Evolutionary conservation across 2,797 vertebrate genomes (phyloP).

Genomic region (Schizothorax lantsangensis): DNA sequence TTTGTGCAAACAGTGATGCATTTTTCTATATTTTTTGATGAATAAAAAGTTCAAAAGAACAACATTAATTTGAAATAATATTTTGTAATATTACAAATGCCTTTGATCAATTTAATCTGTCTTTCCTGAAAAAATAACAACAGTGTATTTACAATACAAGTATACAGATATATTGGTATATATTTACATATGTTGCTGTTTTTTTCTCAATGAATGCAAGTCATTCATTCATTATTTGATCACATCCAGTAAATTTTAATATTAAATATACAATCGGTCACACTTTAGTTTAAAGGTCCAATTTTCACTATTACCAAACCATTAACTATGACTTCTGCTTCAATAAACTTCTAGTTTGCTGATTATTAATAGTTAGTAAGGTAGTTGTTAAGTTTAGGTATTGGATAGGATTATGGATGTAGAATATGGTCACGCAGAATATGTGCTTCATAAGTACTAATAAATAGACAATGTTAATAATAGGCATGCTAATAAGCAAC

Average conservation of each 20-base stretch:
- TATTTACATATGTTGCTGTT: no score
- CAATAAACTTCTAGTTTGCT: no score
- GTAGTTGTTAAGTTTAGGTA: no score
- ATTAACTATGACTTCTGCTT: no score
- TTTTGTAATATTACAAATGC: background rate
- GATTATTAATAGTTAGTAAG: no score
- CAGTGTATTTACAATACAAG: background rate
- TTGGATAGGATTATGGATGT: no score
- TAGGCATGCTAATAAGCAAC: no score
- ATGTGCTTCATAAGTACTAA: no score
- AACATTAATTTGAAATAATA: background rate
- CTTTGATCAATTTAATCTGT: background rate
- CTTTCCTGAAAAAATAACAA: background rate
- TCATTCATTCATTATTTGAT: background rate
- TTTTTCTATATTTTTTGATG: background rate
- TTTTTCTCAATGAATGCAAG: background rate
- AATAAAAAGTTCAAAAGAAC: background rate
- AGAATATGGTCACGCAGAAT: no score
- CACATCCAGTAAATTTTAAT: background rate
- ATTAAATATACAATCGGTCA: background rate
- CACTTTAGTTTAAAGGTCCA: no score
- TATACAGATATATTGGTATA: background rate
- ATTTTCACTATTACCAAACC: no score
- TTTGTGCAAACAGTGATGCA: background rate
- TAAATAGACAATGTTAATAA: no score